These are phyloP conservation scores for Cecropterus lyciades DNA, from an alignment of 1,140 invertebrate species.

Conservation along the genomic window DNA sequence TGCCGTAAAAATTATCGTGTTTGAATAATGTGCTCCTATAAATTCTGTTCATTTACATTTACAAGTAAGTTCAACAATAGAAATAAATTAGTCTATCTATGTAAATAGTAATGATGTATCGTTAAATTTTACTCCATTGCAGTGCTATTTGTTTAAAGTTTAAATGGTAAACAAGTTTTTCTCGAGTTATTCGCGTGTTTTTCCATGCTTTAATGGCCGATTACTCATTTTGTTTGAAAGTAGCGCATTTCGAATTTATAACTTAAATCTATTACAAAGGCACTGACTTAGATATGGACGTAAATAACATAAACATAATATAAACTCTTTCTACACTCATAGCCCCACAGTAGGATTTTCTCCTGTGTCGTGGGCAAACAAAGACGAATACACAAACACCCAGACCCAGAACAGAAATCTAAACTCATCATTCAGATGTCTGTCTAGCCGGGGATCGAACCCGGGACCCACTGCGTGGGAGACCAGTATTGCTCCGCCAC, in stretches of 20 bases:
- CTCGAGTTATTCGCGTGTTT: conserved; percentile 18
- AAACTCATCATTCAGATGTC: no score
- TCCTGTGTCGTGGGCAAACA: no score
- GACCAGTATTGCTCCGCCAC: no score
- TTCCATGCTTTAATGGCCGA: conserved; percentile 8
- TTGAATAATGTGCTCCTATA: neutral
- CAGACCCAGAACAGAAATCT: no score
- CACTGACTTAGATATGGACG: conserved; percentile 28
- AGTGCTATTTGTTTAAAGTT: neutral
- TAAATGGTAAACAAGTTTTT: conserved; percentile 1
- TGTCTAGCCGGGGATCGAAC: no score
- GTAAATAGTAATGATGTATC: conserved; percentile 6
- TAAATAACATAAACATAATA: no score
- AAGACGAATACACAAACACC: no score
- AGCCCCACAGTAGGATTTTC: no score
- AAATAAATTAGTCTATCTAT: conserved; percentile 23
- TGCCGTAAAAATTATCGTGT: neutral
- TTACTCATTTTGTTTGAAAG: conserved; percentile 23
- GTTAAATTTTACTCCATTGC: conserved; percentile 10
- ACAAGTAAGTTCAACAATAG: neutral
- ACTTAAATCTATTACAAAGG: conserved; percentile 19
- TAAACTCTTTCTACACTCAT: no score
- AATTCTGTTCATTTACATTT: conserved; percentile 10
- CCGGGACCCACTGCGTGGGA: no score
- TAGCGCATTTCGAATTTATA: conserved; percentile 13